phyloP scores from a whole-genome alignment of 2,797 vertebrate species.

The Arctocebus calabarensis region DNA sequence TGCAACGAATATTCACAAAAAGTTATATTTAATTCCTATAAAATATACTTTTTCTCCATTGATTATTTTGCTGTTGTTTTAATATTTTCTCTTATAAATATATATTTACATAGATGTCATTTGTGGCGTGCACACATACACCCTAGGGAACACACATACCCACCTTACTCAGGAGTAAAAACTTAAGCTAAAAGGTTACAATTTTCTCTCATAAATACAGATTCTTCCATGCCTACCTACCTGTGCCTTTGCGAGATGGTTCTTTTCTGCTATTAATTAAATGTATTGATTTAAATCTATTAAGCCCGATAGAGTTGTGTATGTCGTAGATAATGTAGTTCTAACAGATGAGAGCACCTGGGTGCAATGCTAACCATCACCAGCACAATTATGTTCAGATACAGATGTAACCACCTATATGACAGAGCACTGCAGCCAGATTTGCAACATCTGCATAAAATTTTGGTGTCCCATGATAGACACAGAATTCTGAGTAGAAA shows the following conservation, averaged over 20 bases:
- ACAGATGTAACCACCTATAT: background rate
- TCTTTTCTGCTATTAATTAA: slow-evolving; percentile 56
- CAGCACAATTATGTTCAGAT: slow-evolving; percentile 17
- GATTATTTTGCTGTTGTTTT: slow-evolving; percentile 9
- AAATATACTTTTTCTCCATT: slow-evolving; percentile 26
- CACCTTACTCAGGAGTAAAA: background rate
- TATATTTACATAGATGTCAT: background rate
- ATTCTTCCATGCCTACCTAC: background rate
- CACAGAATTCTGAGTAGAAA: slow-evolving; percentile 53
- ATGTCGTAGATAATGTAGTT: slow-evolving; percentile 53
- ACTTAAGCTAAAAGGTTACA: background rate
- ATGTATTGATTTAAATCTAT: slow-evolving; percentile 62
- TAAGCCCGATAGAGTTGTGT: background rate
- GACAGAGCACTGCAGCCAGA: background rate
- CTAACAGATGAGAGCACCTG: background rate
- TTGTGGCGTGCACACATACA: background rate
- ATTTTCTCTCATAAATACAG: slow-evolving; percentile 29
- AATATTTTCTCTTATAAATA: background rate
- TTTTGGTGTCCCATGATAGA: background rate
- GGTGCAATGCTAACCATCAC: background rate
- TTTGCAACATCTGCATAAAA: slow-evolving; percentile 45
- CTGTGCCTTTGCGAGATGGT: slow-evolving; percentile 39
- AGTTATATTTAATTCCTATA: background rate
- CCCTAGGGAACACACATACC: background rate
- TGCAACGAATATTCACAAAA: slow-evolving; percentile 11